Evolutionary conservation across 2,888 invertebrate genomes (phyloP).

Genomic region (Gryllus longicercus): DNA sequence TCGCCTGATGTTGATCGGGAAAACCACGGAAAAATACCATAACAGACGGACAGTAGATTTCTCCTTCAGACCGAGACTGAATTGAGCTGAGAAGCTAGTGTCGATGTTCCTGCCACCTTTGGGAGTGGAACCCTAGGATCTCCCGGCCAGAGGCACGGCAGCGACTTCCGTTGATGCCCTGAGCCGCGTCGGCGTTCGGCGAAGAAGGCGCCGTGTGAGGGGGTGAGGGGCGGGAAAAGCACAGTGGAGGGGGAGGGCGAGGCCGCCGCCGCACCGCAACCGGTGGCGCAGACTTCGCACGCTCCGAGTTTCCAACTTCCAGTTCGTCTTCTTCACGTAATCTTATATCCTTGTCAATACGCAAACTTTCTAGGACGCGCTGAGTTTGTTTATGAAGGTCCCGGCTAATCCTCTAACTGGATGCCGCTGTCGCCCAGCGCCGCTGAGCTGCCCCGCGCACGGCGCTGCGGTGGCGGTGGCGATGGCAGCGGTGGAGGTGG

Average conservation of each 20-base stretch:
- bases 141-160: too few relatives aligned
- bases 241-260: background rate
- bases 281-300: background rate
- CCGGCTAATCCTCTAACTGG: background rate
- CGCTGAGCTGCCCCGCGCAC: background rate
- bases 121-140: too few relatives aligned
- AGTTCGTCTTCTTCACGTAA: conserved; percentile 17
- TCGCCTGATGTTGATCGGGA: too few relatives aligned
- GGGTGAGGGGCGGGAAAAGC: too few relatives aligned
- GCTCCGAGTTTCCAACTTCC: background rate
- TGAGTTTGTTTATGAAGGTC: conserved; percentile 17
- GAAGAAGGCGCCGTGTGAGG: too few relatives aligned
- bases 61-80: too few relatives aligned
- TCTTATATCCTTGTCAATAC: conserved; percentile 17
- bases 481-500: background rate
- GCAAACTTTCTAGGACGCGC: background rate
- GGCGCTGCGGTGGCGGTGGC: background rate
- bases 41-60: too few relatives aligned
- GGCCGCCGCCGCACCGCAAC: background rate
- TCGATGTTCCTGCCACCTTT: too few relatives aligned
- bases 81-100: too few relatives aligned
- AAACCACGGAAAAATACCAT: too few relatives aligned
- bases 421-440: background rate
- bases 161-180: too few relatives aligned
- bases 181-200: too few relatives aligned